Base-by-base conservation (phyloP, 2,888 invertebrate species). In the Perithous albicinctus region DNA sequence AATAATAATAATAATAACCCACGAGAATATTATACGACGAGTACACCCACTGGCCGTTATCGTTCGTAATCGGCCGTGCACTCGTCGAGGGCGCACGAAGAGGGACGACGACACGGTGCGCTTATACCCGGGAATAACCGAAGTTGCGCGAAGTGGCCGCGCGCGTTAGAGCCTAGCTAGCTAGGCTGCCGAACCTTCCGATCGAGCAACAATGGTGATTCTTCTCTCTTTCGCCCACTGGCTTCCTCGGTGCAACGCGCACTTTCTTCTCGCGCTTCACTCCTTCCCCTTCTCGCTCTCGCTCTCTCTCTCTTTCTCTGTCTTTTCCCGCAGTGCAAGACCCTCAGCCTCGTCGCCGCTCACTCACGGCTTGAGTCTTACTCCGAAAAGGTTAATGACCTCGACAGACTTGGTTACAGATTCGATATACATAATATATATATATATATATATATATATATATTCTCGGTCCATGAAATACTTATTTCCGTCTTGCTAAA, bases 141-240 rank as follows among this genome's bases (percentile, higher is more conserved):
- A 80, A 70, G 72, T 12, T 43, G n/a, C 54, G 63, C 81, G 78
- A 81, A 41, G 67, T 69, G 41, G 32, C 12, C 70, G 69, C 72
- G 69, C 78, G 70, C 48, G 54, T 75, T 78, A 80, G n/a, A n/a
- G n/a, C 69, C 80, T 64, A 67, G 51, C 48, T 35, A 18, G 79
- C n/a, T n/a, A n/a, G n/a, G n/a, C 73, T 51, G 51, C 20, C 51
- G 12, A 51, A 23, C 48, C 20, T 48, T 59, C 63, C 67, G 69
- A 73, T 74, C 78, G 80, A 75, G 80, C 74, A 78, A 77, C 81
- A 81, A 74, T 80, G 76, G 75, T 78, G 56, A 77, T 77, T 73
- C 48, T 66, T 80, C 54, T 61, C 56, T 54, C 79, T 81, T 80
- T 78, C 84, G 70, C 85, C 82, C 78, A 78, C 77, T 80, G 56